Evolutionary conservation across 2,797 vertebrate species (phyloP).

Genomic region (Aulostomus chinensis): DNA sequence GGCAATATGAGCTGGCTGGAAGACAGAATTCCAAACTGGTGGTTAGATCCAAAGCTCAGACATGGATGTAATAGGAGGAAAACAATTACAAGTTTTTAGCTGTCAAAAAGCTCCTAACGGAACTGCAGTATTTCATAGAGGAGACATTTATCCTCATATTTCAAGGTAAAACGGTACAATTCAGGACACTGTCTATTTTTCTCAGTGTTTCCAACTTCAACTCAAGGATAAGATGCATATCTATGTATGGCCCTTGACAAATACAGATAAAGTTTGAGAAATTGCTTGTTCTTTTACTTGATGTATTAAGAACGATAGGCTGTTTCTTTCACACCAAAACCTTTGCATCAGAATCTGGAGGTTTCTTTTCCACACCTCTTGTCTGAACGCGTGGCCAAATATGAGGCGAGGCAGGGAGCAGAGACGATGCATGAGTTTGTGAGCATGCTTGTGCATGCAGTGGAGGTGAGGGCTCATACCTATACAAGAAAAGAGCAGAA

Average conservation of each 20-base stretch:
- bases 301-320: constrained; percentile 55
- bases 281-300: constrained; percentile 56
- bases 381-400: constrained; percentile 20
- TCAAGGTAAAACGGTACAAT: constrained; percentile 47
- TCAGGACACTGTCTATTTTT: too few species aligned
- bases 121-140: constrained; percentile 25
- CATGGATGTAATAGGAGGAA: constrained; percentile 35
- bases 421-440: constrained; percentile 13
- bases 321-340: constrained; percentile 45
- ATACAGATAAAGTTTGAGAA: constrained; percentile 64
- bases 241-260: constrained; percentile 64
- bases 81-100: constrained; percentile 43
- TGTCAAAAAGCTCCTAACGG: too few species aligned
- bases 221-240: constrained; percentile 67
- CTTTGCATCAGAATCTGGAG: constrained; percentile 41
- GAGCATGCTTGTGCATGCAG: constrained; percentile 33
- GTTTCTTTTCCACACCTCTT: constrained; percentile 7
- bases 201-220: constrained; percentile 52
- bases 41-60: constrained; percentile 23
- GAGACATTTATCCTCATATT: constrained; percentile 40
- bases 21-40: constrained; percentile 21
- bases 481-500: constrained; percentile 50
- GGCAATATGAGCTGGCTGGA: constrained; percentile 36
- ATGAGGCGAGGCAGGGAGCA: neutral
- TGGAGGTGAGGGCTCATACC: constrained; percentile 29